Base-by-base conservation (phyloP, 2,888 invertebrate species). In the Fragum fragum region DNA sequence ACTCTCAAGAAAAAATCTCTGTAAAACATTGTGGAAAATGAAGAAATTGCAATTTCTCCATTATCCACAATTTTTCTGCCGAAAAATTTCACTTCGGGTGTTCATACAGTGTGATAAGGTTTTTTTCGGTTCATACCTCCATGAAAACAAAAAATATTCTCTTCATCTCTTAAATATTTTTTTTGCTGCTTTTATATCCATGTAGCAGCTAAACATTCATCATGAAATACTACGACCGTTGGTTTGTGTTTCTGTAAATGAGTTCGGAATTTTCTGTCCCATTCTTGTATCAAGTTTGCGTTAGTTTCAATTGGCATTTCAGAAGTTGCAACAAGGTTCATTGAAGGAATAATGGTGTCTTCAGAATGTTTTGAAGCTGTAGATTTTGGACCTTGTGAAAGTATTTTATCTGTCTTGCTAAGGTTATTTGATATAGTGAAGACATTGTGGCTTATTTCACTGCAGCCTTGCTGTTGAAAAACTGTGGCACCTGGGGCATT, bases 181-280 rank as follows among this genome's bases (percentile, higher is more conserved):
- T 36, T 36, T 6, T 36, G 5, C 32, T 6, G 5, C 9, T 6
- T 36, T 18, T 63, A 63, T 32, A 63, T 63, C 63, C 63, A 63
- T 32, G 63, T 63, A 32, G 28, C 32, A 36, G 63, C 32, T 63
- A 63, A n/a, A 63, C 16, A 36, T 32, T 63, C 63, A 16, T 63
- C 63, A 32, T 63, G 63, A 63, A 63, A 36, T 16, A n/a, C 28
- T 18, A 36, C 63, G 0, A 36, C 63, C 23, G 57, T 47, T 14
- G 14, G 47, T 47, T 47, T 47, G n/a, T 47, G 47, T 47, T 47
- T 47, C 18, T 47, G 14, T 18, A 47, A 3, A 47, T 47, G 47
- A 3, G 14, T 9, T 3, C 47, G 14, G 47, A 47, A 47, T 3
- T 47, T 18, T 57, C 57, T 57, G 57, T 28, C 26, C 26, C 26